phyloP scores from a whole-genome alignment of 2,888 invertebrate species.

The Oscheius myriophilus region DNA sequence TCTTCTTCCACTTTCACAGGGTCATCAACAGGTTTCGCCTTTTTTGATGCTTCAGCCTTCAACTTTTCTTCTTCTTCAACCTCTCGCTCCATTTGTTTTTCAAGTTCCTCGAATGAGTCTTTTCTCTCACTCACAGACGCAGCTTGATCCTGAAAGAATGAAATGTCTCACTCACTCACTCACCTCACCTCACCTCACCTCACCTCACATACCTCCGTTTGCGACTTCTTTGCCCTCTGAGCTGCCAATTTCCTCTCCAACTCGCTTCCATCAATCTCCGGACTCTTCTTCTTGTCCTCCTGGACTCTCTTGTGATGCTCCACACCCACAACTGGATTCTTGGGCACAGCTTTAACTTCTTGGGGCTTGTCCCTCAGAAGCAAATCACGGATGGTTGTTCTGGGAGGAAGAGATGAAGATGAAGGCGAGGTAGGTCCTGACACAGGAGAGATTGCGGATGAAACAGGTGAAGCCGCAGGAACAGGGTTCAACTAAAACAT shows the following conservation, averaged over 20 bases:
- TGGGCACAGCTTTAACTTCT: slow-evolving; percentile 16
- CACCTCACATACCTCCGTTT: no score
- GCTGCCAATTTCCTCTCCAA: slow-evolving; percentile 51
- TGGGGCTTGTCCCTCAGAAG: slow-evolving; percentile 33
- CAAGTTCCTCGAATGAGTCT: slow-evolving; percentile 29
- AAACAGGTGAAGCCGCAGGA: slow-evolving; percentile 10
- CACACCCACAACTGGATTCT: slow-evolving; percentile 25
- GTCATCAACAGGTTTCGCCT: neutral
- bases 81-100: slow-evolving; percentile 24
- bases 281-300: neutral
- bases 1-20: slow-evolving; percentile 6
- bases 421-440: slow-evolving; percentile 9
- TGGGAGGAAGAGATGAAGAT: slow-evolving; percentile 41
- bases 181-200: no score
- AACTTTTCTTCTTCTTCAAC: slow-evolving; percentile 19
- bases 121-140: neutral
- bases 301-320: slow-evolving; percentile 28
- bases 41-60: neutral
- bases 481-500: slow-evolving; percentile 24
- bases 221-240: slow-evolving; percentile 45
- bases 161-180: no score
- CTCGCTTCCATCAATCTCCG: slow-evolving; percentile 47
- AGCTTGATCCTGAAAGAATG: no score
- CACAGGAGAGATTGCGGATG: slow-evolving; percentile 3
- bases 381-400: slow-evolving; percentile 41